These are phyloP conservation scores for Falco concolor DNA, from an alignment of 2,797 vertebrate genomes.

Conservation along the genomic window DNA sequence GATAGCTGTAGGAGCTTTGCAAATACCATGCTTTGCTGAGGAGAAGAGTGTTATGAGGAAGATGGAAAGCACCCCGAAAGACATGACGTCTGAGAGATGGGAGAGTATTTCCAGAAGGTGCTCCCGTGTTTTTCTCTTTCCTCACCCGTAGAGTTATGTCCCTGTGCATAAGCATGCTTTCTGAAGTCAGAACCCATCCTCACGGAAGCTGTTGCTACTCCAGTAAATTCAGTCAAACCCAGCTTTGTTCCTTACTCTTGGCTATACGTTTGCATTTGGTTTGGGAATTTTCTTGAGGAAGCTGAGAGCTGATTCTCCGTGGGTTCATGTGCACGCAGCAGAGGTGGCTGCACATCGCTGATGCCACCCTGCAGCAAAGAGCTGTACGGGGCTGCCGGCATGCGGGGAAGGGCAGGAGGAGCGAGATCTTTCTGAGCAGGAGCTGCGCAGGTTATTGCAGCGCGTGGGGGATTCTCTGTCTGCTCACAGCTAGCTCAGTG, in stretches of 20 bases:
- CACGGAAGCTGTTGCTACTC: rapidly evolving
- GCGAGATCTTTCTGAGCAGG: rapidly evolving
- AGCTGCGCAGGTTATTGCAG: rapidly evolving
- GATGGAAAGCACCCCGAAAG: not conserved
- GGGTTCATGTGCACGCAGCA: rapidly evolving
- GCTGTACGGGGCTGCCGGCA: not conserved
- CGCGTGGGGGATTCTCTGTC: not conserved
- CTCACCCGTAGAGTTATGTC: not conserved
- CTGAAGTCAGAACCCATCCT: not conserved
- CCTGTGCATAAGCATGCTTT: not conserved
- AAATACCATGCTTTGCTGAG: not conserved
- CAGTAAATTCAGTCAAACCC: not conserved
- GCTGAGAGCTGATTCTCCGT: not conserved
- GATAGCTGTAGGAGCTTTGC: not conserved
- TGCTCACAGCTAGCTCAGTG: not conserved
- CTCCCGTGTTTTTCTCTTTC: not conserved
- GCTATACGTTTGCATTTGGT: rapidly evolving
- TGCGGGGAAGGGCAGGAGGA: not conserved
- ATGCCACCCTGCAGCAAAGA: rapidly evolving
- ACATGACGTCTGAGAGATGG: not conserved
- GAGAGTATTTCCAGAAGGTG: not conserved
- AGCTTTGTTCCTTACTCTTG: not conserved
- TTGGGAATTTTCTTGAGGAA: not conserved
- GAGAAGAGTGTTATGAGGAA: not conserved
- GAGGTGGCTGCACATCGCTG: rapidly evolving